Percentiles rank a stretch among this genome's conserved stretches.
Conservation (phyloP, 2,888 invertebrate genomes). For the Lasioglossum malachurum region DNA sequence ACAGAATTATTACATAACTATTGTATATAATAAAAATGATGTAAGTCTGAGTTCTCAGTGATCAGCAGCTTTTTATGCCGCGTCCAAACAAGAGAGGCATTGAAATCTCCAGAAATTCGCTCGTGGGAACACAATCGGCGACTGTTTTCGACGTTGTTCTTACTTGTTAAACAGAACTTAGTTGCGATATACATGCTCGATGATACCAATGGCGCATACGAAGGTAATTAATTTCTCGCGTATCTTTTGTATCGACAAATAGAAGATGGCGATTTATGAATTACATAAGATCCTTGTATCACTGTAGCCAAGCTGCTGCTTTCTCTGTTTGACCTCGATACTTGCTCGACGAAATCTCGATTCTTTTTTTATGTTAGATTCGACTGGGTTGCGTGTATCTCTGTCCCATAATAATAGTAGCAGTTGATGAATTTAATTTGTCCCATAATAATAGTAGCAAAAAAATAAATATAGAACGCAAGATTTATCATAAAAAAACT, state of each 20-base stretch:
- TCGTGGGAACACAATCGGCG: background rate
- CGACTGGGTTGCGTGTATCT: background rate
- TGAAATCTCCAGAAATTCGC: background rate
- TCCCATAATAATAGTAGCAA: no score
- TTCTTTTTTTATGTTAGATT: slow-evolving; percentile 56
- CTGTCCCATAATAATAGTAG: no score
- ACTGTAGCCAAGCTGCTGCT: slow-evolving; percentile 76
- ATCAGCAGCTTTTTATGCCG: background rate
- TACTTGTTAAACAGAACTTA: background rate
- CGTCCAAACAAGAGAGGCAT: background rate
- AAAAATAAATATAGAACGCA: no score
- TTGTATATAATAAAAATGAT: background rate
- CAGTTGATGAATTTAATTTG: no score
- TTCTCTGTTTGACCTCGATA: slow-evolving; percentile 83
- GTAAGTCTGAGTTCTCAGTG: background rate
- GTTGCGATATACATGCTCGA: background rate
- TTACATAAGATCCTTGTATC: slow-evolving; percentile 80
- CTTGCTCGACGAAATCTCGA: slow-evolving; percentile 75
- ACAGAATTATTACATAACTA: background rate
- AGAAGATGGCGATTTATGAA: slow-evolving; percentile 76
- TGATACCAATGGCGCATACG: slow-evolving; percentile 1
- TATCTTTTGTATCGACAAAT: slow-evolving; percentile 66
- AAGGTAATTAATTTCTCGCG: slow-evolving; percentile 52
- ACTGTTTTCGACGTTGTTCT: background rate
- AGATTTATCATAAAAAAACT: no score